phyloP scores from a whole-genome alignment of 2,888 invertebrate genomes.

The Campopleginae sp. region DNA sequence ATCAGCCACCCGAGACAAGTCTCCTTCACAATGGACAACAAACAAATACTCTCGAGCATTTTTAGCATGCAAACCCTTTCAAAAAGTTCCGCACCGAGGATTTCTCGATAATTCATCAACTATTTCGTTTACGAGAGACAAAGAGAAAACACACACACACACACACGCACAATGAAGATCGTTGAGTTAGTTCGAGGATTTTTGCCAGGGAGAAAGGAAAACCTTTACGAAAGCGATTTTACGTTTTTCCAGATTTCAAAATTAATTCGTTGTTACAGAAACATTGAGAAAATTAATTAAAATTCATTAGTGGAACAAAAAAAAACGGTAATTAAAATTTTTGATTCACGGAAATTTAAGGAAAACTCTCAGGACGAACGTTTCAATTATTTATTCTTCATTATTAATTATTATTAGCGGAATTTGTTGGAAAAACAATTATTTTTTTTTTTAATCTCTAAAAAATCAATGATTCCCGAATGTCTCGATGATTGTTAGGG shows the following conservation, averaged over 20 bases:
- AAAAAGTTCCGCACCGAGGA: conserved; percentile 70
- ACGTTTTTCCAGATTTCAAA: not conserved
- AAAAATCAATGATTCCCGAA: no score
- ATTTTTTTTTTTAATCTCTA: no score
- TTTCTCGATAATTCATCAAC: conserved; percentile 66
- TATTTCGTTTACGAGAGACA: conserved; percentile 35
- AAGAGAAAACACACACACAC: conserved; percentile 3
- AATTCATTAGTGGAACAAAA: not conserved
- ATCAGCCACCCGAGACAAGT: conserved; percentile 47
- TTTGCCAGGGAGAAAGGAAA: not conserved
- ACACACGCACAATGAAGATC: conserved; percentile 44
- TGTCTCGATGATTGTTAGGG: not conserved
- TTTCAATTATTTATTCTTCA: not conserved
- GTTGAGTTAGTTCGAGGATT: conserved; percentile 47
- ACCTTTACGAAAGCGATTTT: not conserved
- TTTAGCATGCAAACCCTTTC: conserved; percentile 52
- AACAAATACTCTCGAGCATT: conserved; percentile 36
- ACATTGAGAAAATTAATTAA: not conserved
- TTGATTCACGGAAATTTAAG: not conserved
- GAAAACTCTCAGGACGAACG: not conserved
- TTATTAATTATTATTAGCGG: no score
- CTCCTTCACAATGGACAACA: conserved; percentile 27
- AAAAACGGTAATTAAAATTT: not conserved
- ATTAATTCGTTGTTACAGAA: not conserved
- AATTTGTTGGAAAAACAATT: no score